Base-by-base conservation (phyloP, 2,888 invertebrate genomes). In the Trimorus sp. region DNA sequence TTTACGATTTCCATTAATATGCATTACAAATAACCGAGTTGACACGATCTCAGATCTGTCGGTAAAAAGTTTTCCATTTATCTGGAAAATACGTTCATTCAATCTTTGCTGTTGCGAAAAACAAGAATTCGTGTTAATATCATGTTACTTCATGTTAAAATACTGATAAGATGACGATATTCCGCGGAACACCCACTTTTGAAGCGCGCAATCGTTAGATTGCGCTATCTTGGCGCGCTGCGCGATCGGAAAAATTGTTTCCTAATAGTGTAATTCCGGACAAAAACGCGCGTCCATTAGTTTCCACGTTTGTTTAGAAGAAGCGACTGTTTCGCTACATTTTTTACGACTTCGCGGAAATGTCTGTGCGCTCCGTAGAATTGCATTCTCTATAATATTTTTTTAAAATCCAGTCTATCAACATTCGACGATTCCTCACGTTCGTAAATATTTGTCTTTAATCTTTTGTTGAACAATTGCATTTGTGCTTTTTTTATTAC, bases 1-100 rank as follows among this genome's bases (percentile, higher is more conserved):
- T 73, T 73, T 48, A 73, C 56, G 45, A 11, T 73, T 63, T 73
- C 37, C 63, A 73, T 73, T 73, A 73, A 54, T 73, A 63, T 62
- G n/a, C 63, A 73, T 54, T 63, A 26, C 42, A 56, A 60, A 62
- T 60, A 71, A 71, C 42, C 42, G 45, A 60, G 14, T 60, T 60
- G 60, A 53, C 62, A 7, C 11, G 38, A 70, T 70, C 51, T 70
- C 54, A 37, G 58, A 58, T 36, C 45, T 56, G 48, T 49, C 38
- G 49, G 12, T n/a, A n/a, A n/a, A n/a, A 53, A 38, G 60, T 56
- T 68, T 68, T 51, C 40, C 16, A 40, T 65, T 53, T 38, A 38
- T 53, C 51, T 2, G 1, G 9, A 42, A 42, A 66, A 56, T 45
- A 66, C 54, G 38, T 54, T 38, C 42, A 66, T 66, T 66, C 45